Evolutionary conservation across 2,888 invertebrate species (phyloP), one percentile per base, ranked within the genome.

Genomic region (Platycnemis pennipes): DNA sequence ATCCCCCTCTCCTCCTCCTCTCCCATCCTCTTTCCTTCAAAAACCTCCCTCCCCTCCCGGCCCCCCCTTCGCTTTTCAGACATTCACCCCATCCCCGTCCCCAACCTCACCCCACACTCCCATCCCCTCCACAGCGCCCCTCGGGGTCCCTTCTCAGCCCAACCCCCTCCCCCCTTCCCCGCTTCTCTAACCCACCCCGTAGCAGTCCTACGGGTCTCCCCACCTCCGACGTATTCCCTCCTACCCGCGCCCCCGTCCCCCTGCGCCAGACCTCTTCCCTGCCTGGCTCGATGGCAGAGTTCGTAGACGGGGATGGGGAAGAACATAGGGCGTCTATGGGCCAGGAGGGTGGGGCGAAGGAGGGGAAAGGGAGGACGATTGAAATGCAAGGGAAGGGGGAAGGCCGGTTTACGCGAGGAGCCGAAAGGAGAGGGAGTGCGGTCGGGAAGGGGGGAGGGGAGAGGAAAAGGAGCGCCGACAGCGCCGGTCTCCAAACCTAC

Each of bases 61-160:
- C 7, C 42, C 63, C 42, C 63, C 91, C 44, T 44, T 26, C 42
- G 45, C 87, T 46, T 87, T 87, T 87, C 87, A 77, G 77, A 77
- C 77, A 31, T 44, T 46, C 87, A 11, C 87, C 22, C 87, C n/a
- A 45, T n/a, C 46, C 87, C 45, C 1, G 2, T 46, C 5, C 45
- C n/a, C 46, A 45, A 2, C n/a, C n/a, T 26, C 89, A 45, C 16
- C n/a, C 42, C 63, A 4, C 91, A 19, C 69, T 3, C 45, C 22
- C 45, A n/a, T 22, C 26, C 44, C n/a, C 63, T 63, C 37, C 91
- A 44, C 63, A 26, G 26, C 2, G 77, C 63, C 63, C 42, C 63
- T 91, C 91, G 63, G 91, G 91, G 63, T 91, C 91, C 91, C 91
- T 91, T 91, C 42, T 63, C 63, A 91, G 91, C 91, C 91, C 91